Evolutionary conservation across 2,888 invertebrate genomes (phyloP).

Genomic region (Arrhopalites spinosus): DNA sequence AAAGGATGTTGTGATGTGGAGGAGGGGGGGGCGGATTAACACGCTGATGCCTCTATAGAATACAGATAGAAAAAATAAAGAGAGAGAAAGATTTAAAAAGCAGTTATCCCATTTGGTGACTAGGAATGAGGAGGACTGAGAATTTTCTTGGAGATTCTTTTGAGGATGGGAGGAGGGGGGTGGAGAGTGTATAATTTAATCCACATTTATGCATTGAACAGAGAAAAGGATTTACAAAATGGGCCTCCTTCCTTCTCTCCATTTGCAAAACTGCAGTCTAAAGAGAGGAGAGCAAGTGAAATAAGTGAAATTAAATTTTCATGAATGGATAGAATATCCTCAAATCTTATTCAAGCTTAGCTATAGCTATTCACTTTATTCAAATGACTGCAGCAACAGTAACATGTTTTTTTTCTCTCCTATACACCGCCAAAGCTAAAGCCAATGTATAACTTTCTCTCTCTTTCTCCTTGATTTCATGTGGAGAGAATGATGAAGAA

Average conservation of each 20-base stretch:
- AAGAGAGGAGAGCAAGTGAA: background rate
- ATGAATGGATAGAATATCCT: conserved; percentile 7
- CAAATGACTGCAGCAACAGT: background rate
- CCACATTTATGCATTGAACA: background rate
- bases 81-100: background rate
- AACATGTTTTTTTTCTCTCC: background rate
- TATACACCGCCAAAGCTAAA: no score
- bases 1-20: no score
- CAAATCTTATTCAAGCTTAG: conserved; percentile 14
- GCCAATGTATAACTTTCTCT: background rate
- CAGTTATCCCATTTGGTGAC: background rate
- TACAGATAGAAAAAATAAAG: no score
- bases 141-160: no score
- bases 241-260: background rate
- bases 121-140: background rate
- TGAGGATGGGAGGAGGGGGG: background rate
- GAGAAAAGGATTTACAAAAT: conserved; percentile 1
- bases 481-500: background rate
- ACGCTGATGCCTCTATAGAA: no score
- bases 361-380: background rate
- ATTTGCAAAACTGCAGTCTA: background rate
- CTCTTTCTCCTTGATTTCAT: background rate
- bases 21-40: no score
- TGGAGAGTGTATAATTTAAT: background rate
- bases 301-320: conserved; percentile 19